A percentile compares a stretch with the other conserved stretches of the same genome.
phyloP scores from a whole-genome alignment of 2,113 vertebrate genomes.

The Chionis minor region DNA sequence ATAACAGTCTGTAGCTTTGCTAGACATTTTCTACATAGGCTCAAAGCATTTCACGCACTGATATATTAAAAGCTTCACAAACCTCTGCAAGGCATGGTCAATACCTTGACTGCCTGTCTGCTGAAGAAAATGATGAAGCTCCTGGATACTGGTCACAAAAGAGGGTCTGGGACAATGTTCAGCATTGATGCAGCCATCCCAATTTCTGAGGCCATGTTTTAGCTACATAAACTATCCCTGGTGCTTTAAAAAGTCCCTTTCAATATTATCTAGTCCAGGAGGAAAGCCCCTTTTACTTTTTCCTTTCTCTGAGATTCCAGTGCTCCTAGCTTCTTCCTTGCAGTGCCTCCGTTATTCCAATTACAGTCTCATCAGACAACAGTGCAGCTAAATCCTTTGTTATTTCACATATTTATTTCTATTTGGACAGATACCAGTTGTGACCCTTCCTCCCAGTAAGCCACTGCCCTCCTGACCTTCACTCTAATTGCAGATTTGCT shows the following conservation, averaged over 20 bases:
- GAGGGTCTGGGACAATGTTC: not conserved
- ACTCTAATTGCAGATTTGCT: slow-evolving; percentile 41
- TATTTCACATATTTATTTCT: not conserved
- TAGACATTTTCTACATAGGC: not conserved
- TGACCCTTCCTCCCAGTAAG: slow-evolving; percentile 2
- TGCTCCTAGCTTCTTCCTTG: not conserved
- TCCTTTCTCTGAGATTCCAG: not conserved
- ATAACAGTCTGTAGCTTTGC: not conserved
- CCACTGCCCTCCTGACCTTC: slow-evolving; percentile 28
- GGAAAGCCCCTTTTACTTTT: not conserved
- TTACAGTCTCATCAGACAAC: not conserved
- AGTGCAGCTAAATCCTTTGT: not conserved
- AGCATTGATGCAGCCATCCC: not conserved
- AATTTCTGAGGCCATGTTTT: not conserved
- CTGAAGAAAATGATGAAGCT: not conserved
- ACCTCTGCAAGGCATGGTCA: not conserved
- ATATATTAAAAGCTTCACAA: not conserved
- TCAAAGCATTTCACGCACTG: not conserved
- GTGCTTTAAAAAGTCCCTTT: not conserved
- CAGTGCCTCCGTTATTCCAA: not conserved
- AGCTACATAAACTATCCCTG: not conserved
- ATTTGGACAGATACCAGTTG: not conserved
- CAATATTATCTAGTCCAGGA: not conserved
- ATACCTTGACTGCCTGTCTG: not conserved
- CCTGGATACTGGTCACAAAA: not conserved